Conservation (phyloP, 2,888 invertebrate genomes). For the Ochropleura plecta region DNA sequence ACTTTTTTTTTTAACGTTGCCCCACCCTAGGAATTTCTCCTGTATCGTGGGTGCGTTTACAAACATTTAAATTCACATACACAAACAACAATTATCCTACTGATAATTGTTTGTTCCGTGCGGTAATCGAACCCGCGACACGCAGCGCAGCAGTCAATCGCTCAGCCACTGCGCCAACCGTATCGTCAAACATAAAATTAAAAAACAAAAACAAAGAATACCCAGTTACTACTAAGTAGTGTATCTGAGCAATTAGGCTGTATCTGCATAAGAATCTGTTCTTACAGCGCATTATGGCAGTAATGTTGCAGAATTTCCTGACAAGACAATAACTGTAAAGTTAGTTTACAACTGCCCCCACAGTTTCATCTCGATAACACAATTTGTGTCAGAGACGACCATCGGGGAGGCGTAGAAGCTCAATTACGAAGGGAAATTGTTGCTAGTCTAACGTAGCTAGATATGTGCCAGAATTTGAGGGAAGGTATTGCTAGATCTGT, state of each 20-base stretch:
- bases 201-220: not conserved
- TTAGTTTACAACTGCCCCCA: conserved; percentile 70
- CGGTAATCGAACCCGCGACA: too few relatives aligned
- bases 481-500: not conserved
- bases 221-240: not conserved
- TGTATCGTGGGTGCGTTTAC: too few relatives aligned
- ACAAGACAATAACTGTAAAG: conserved; percentile 70
- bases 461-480: not conserved
- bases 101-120: too few relatives aligned
- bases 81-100: too few relatives aligned
- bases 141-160: too few relatives aligned
- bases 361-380: conserved; percentile 75
- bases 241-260: not conserved
- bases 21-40: too few relatives aligned
- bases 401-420: conserved; percentile 67
- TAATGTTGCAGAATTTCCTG: conserved; percentile 60
- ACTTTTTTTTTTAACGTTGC: too few relatives aligned
- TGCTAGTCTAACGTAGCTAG: conserved; percentile 11
- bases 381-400: conserved; percentile 73
- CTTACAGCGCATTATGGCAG: conserved; percentile 40
- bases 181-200: not conserved
- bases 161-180: too few relatives aligned
- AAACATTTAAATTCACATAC: too few relatives aligned
- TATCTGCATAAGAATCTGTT: conserved; percentile 18
- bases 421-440: conserved; percentile 67